A percentile compares a stretch with the other conserved stretches of the same genome.
phyloP scores from a whole-genome alignment of 1,140 invertebrate species.

The Micrasema minimum region DNA sequence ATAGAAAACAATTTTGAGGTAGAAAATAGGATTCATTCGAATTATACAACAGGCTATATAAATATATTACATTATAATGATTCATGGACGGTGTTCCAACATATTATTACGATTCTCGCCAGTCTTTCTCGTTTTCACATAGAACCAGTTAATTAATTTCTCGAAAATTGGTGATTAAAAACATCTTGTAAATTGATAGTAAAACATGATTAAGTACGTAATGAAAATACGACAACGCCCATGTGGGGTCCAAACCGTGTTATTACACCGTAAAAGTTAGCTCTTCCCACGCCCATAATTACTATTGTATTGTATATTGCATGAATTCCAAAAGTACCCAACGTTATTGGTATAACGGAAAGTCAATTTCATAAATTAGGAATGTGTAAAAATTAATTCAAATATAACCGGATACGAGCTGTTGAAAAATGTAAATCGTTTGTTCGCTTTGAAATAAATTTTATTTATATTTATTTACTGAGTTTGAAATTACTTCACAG shows the following conservation, averaged over 20 bases:
- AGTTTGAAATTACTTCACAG: neutral
- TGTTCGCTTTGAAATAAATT: neutral
- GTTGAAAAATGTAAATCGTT: conserved; percentile 21
- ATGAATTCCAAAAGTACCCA: too few relatives aligned
- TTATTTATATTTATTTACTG: neutral
- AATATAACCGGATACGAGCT: conserved; percentile 14
- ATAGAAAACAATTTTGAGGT: too few relatives aligned
- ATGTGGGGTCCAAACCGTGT: conserved; percentile 20
- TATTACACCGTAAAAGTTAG: conserved; percentile 16
- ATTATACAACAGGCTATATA: too few relatives aligned
- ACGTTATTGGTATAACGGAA: conserved; percentile 31
- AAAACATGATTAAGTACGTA: conserved; percentile 9
- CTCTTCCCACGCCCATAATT: conserved; percentile 27
- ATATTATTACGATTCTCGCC: neutral
- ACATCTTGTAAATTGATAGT: conserved; percentile 30
- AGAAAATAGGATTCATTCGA: too few relatives aligned
- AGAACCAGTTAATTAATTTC: conserved; percentile 21
- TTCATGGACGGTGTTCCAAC: neutral
- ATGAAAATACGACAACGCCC: conserved; percentile 31
- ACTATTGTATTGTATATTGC: neutral
- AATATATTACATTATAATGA: too few relatives aligned
- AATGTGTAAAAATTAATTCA: neutral
- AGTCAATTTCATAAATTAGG: conserved; percentile 6
- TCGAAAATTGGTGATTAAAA: conserved; percentile 9
- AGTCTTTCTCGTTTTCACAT: conserved; percentile 3